Evolutionary conservation across 2,113 vertebrate species (phyloP).

Genomic region (Condylura cristata): DNA sequence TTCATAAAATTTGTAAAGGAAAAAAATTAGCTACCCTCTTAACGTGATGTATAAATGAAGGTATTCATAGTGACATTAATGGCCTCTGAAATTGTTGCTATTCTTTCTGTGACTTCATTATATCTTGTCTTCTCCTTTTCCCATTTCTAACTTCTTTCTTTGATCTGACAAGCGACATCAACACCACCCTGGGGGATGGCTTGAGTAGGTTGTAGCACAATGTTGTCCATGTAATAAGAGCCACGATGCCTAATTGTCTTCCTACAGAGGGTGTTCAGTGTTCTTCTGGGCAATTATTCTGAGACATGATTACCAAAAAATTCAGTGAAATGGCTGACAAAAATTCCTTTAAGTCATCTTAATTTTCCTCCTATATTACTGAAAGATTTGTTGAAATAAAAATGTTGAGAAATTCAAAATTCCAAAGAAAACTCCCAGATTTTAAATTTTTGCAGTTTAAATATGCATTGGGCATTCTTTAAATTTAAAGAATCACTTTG

Average conservation of each 20-base stretch:
- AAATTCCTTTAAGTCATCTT: conserved; percentile 13
- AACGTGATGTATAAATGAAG: conserved; percentile 57
- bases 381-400: conserved; percentile 22
- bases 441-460: conserved; percentile 7
- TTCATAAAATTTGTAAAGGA: conserved; percentile 74
- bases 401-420: conserved; percentile 26
- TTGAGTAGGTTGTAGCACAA: conserved; percentile 56
- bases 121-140: conserved; percentile 40
- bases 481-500: conserved; percentile 14
- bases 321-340: not conserved
- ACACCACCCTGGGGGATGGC: conserved; percentile 50
- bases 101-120: conserved; percentile 50
- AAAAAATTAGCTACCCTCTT: conserved; percentile 69
- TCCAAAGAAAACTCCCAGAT: conserved; percentile 19
- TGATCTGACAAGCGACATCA: conserved; percentile 73
- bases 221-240: conserved; percentile 33
- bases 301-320: not conserved
- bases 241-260: conserved; percentile 54
- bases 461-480: not conserved
- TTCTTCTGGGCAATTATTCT: conserved; percentile 2
- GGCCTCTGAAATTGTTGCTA: not conserved
- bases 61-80: not conserved
- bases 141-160: conserved; percentile 64
- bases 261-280: conserved; percentile 6
- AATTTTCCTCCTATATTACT: not conserved